A percentile compares a stretch with the other conserved stretches of the same genome.
phyloP scores from a whole-genome alignment of 2,113 vertebrate genomes.

The Burhinus oedicnemus region DNA sequence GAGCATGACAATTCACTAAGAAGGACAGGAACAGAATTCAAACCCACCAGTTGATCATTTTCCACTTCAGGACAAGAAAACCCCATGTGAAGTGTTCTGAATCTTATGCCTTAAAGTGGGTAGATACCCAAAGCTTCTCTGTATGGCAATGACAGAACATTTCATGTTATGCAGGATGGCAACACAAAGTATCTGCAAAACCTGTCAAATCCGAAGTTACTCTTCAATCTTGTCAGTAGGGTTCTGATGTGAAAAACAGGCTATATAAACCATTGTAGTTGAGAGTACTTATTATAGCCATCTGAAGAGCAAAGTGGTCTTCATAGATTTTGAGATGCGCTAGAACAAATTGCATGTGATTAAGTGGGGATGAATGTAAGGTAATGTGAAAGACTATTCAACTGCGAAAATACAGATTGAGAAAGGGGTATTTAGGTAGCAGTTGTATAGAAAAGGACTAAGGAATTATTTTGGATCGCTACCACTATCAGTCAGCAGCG shows the following conservation, averaged over 20 bases:
- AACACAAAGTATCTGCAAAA: background rate
- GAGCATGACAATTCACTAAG: background rate
- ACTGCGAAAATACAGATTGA: background rate
- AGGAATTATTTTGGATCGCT: background rate
- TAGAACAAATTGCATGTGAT: background rate
- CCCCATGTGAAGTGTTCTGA: background rate
- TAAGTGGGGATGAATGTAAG: background rate
- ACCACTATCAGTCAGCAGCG: background rate
- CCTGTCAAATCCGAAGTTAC: background rate
- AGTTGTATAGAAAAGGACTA: background rate
- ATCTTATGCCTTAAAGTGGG: background rate
- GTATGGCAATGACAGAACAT: background rate
- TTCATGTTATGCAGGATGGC: background rate
- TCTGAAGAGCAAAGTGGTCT: background rate
- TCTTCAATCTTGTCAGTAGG: background rate
- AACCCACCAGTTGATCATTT: background rate
- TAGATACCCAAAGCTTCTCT: background rate
- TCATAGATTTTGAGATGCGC: background rate
- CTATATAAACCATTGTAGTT: background rate
- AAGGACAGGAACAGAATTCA: background rate
- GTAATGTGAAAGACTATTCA: background rate
- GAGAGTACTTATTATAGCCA: background rate
- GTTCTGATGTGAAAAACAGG: background rate
- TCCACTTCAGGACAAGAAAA: background rate
- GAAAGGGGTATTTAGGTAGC: background rate